phyloP scores from a whole-genome alignment of 2,113 vertebrate genomes.

The Ailuropoda melanoleuca region DNA sequence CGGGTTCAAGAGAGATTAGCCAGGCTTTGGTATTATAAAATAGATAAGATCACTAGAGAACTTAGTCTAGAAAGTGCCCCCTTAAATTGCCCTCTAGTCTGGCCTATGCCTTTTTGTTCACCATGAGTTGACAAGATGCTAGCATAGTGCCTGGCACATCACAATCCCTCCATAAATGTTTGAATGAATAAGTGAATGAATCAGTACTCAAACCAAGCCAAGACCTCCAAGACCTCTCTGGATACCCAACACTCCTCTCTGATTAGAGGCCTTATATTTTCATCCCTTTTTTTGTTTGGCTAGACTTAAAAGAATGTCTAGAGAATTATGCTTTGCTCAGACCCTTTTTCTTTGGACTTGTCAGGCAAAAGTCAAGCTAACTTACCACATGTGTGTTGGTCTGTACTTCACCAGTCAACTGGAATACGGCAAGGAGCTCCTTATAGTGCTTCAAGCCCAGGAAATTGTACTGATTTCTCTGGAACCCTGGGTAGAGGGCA shows the following conservation, averaged over 20 bases:
- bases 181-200: not conserved
- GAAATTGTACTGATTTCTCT: not conserved
- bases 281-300: not conserved
- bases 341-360: not conserved
- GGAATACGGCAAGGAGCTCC: not conserved
- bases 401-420: not conserved
- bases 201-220: not conserved
- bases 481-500: not conserved
- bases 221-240: not conserved
- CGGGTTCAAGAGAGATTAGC: slow-evolving; percentile 71
- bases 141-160: not conserved
- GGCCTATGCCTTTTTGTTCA: not conserved
- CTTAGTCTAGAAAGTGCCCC: slow-evolving; percentile 43
- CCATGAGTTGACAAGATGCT: not conserved
- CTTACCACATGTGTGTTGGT: not conserved
- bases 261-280: slow-evolving; percentile 18
- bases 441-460: not conserved
- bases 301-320: not conserved
- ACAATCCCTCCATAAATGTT: slow-evolving; percentile 8
- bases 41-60: slow-evolving; percentile 62
- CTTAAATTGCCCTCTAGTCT: not conserved
- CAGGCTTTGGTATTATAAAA: slow-evolving; percentile 66
- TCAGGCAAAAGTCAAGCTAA: slow-evolving; percentile 7
- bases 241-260: not conserved
- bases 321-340: slow-evolving; percentile 27